Conservation (phyloP, 2,113 vertebrate species). For the Isurus oxyrinchus region DNA sequence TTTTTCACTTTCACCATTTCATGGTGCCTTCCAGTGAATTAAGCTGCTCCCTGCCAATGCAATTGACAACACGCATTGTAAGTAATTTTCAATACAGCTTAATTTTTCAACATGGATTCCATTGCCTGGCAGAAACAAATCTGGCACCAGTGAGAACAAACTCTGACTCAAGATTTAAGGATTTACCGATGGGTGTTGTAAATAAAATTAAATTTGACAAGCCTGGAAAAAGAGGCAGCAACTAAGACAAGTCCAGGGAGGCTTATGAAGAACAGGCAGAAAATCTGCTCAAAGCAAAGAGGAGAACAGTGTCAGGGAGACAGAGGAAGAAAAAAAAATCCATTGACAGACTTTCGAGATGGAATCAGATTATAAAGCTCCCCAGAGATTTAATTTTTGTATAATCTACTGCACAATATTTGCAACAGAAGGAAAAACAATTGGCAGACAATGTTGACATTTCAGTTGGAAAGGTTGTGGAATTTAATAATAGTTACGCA, state of each 20-base stretch:
- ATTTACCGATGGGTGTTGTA: background rate
- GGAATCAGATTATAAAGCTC: constrained; percentile 11
- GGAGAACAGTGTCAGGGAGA: background rate
- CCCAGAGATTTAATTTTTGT: constrained; percentile 26
- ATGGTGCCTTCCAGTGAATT: background rate
- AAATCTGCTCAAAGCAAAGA: constrained; percentile 13
- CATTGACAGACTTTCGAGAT: background rate
- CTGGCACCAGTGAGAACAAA: background rate
- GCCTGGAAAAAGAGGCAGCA: background rate
- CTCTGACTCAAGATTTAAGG: constrained; percentile 2
- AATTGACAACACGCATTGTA: background rate
- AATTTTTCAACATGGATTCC: background rate
- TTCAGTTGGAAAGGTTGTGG: constrained; percentile 21
- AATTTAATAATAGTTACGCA: constrained; percentile 12
- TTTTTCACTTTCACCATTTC: background rate
- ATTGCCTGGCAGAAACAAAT: background rate
- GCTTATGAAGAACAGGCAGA: background rate
- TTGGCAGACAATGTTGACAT: constrained; percentile 14
- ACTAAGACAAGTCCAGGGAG: background rate
- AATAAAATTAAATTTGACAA: background rate
- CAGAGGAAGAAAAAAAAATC: too few species aligned
- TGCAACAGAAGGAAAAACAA: constrained; percentile 19
- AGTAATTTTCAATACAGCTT: background rate
- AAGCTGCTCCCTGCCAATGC: background rate
- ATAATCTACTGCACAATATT: constrained; percentile 21